Conservation (phyloP, 2,113 vertebrate genomes). For the Heterotilapia buettikoferi region DNA sequence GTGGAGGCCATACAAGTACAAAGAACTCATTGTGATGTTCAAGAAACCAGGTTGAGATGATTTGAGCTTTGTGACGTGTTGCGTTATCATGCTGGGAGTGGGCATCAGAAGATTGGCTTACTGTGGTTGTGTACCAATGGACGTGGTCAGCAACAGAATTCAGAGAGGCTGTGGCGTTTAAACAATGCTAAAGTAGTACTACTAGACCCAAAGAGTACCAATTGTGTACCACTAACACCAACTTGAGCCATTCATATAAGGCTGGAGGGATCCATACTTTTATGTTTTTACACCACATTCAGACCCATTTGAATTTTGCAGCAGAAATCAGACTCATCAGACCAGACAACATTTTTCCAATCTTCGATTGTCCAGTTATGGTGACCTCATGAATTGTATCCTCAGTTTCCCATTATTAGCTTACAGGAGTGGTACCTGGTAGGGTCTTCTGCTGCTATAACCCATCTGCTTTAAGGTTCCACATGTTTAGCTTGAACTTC, state of each 20-base stretch:
- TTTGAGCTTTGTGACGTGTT: background rate
- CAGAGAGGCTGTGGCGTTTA: fast-evolving
- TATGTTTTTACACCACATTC: background rate
- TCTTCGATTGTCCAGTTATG: background rate
- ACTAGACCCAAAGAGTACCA: background rate
- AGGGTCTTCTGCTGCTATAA: background rate
- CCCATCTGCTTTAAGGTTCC: background rate
- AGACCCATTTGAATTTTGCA: background rate
- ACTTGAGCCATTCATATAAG: background rate
- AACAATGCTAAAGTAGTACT: background rate
- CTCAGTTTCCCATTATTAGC: background rate
- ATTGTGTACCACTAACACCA: background rate
- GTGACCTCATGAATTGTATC: background rate
- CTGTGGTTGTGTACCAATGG: background rate
- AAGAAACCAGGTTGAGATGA: background rate
- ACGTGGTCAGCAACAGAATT: background rate
- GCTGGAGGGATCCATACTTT: background rate
- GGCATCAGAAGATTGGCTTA: background rate
- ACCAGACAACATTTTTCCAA: background rate
- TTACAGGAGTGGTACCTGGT: background rate
- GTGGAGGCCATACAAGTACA: background rate
- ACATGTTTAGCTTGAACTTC: background rate
- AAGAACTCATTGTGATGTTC: background rate
- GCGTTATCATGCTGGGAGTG: background rate
- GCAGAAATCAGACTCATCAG: background rate